A percentile compares a stretch with the other conserved stretches of the same genome.
phyloP scores from a whole-genome alignment of 2,113 vertebrate species.

The Casuarius casuarius region DNA sequence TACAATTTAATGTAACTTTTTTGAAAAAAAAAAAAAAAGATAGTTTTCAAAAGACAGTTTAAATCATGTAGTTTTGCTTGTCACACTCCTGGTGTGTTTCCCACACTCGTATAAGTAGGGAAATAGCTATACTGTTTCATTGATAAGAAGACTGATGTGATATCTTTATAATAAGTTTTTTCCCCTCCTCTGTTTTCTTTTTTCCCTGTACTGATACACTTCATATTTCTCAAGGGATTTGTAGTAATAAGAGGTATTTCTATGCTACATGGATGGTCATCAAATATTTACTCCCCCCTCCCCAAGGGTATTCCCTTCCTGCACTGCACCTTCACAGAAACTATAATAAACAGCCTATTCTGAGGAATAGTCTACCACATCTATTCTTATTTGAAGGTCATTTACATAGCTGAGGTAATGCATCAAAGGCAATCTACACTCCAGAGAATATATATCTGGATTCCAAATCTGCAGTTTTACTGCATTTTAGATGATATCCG shows the following conservation, averaged over 20 bases:
- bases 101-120: background rate
- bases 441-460: background rate
- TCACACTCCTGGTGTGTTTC: background rate
- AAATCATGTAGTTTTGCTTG: background rate
- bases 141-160: background rate
- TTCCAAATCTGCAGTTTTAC: background rate
- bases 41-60: background rate
- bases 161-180: background rate
- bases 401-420: background rate
- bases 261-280: background rate
- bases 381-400: background rate
- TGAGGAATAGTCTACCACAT: background rate
- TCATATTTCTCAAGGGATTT: background rate
- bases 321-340: background rate
- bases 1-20: background rate
- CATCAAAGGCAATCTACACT: background rate
- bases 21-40: background rate
- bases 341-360: background rate
- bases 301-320: background rate
- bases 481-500: background rate
- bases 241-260: background rate
- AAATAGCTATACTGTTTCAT: background rate
- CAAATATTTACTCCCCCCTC: background rate
- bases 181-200: rapidly evolving
- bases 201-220: background rate